phyloP scores from a whole-genome alignment of 2,797 vertebrate genomes.

The Pogonophryne albipinna region DNA sequence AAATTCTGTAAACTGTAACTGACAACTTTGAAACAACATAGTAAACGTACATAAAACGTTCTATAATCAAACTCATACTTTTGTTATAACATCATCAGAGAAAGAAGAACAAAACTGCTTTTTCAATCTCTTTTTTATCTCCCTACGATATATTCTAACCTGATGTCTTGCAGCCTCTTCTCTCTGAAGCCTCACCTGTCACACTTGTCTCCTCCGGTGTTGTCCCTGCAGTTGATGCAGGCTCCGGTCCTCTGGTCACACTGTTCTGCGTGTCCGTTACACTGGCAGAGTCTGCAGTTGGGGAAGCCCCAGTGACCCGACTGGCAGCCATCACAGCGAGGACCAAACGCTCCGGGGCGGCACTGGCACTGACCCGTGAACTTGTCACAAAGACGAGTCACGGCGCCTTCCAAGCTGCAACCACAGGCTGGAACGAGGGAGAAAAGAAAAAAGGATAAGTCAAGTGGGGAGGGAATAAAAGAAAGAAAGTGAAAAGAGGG shows the following conservation, averaged over 20 bases:
- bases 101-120: neutral
- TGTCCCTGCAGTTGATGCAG: conserved; percentile 89
- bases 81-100: neutral
- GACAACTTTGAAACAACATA: neutral
- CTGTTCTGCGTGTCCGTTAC: conserved; percentile 89
- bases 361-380: conserved; percentile 91
- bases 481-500: neutral
- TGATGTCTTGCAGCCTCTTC: neutral
- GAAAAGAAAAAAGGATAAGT: neutral
- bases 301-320: conserved; percentile 95
- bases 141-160: neutral
- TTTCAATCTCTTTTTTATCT: neutral
- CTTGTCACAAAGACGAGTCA: conserved; percentile 89
- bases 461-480: neutral
- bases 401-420: conserved; percentile 90
- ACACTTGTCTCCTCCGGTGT: conserved; percentile 90
- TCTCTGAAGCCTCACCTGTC: conserved; percentile 84
- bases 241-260: conserved; percentile 88
- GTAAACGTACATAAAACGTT: neutral
- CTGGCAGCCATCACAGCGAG: conserved; percentile 91
- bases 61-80: neutral
- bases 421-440: conserved; percentile 84
- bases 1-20: neutral
- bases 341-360: conserved; percentile 89
- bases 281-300: conserved; percentile 89